Conservation (phyloP, 2,797 vertebrate genomes). For the Notoglanidium macrostoma region DNA sequence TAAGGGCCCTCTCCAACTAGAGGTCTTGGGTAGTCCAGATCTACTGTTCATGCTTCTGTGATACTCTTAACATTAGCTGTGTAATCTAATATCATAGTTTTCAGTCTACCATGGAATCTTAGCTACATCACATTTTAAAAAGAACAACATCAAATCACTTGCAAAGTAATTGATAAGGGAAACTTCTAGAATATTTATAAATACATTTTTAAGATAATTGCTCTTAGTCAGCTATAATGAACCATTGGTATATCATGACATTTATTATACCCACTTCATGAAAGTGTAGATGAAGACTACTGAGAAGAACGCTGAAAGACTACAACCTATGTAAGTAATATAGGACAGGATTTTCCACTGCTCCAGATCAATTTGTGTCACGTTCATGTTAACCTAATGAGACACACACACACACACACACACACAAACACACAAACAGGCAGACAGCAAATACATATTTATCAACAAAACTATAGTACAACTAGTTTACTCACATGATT, state of each 20-base stretch:
- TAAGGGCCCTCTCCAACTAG: neutral
- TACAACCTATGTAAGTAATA: constrained; percentile 72
- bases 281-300: constrained; percentile 57
- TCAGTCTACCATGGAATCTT: neutral
- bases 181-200: neutral
- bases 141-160: neutral
- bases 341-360: constrained; percentile 70
- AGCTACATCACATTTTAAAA: neutral
- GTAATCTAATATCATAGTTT: neutral
- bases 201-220: neutral
- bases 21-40: neutral
- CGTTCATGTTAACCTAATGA: constrained; percentile 14
- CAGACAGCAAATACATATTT: neutral
- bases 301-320: constrained; percentile 70
- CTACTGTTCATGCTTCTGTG: neutral
- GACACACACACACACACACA: neutral
- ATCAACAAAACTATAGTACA: neutral
- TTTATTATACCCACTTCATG: constrained; percentile 56
- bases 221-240: neutral
- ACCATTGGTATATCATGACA: neutral
- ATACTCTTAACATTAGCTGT: neutral
- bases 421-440: neutral
- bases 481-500: neutral
- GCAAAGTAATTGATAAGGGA: neutral
- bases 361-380: neutral